Base-by-base conservation (phyloP, 2,888 invertebrate genomes). In the Neocrepidodera transversa region DNA sequence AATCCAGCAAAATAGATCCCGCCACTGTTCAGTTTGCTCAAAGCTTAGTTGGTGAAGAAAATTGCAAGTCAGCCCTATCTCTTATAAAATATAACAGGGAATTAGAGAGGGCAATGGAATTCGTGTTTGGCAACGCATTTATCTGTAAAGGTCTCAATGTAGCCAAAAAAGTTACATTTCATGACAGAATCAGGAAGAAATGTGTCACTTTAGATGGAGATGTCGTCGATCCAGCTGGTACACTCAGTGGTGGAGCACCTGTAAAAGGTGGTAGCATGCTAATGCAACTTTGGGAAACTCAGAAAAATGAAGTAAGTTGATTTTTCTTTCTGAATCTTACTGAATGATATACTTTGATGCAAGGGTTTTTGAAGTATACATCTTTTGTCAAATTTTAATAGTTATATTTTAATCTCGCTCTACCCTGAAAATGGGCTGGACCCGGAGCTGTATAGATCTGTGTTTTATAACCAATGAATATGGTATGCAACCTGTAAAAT, bases 181-280 rank as follows among this genome's bases (percentile, higher is more conserved):
- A 95, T 78, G 83, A 83, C 8, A 79, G 81, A 45, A 86, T 93
- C 58, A 81, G 82, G 68, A 85, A 84, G 30, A 87, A 87, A 63
- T 86, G 87, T 73, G 93, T 98, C 16, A 97, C 98, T 1, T 79
- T 94, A 2, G 94, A 93, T 67, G 99, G 98, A 0, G 97, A 98
- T 78, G 87, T 91, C 28, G 90, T 91, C 67, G 95, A 96, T 80
- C 96, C 98, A 0, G 83, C 88, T 49, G 99, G 98, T 69, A 90
- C 90, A 6, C 82, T 98, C 28, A 88, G 93, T 54, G 98, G 98
- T 72, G 98, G 98, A 75, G 86, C 91, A 0, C 75, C 82, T 35
- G 82, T 83, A 3, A 85, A 84, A 78, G 82, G 82, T 1, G 80
- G 72, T 0, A 85, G 88, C 11, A 76, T 87, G 61, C 78, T 89